Evolutionary conservation across 2,888 invertebrate species (phyloP).

Genomic region (Eupsilia transversa): DNA sequence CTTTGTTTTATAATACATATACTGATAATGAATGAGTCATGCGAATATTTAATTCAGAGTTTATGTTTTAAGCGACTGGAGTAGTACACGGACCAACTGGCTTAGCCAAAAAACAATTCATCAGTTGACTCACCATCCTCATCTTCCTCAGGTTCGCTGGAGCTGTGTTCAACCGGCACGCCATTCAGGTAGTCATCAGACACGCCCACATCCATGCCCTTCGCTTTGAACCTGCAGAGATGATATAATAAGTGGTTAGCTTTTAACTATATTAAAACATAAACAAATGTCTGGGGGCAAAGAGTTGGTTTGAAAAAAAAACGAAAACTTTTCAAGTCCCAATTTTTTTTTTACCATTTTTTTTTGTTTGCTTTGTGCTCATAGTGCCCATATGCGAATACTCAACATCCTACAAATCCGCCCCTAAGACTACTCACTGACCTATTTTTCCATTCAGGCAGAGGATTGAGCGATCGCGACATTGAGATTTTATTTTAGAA

Average conservation of each 20-base stretch:
- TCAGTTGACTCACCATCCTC: slow-evolving; percentile 70
- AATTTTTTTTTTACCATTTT: no score
- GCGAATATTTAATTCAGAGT: no score
- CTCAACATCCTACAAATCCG: no score
- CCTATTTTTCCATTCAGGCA: background rate
- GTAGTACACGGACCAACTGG: no score
- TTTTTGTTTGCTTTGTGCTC: no score
- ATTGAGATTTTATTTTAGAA: background rate
- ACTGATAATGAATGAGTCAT: no score
- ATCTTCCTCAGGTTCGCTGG: slow-evolving; percentile 92
- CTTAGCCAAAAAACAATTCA: background rate
- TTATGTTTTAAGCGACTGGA: no score
- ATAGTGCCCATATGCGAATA: no score
- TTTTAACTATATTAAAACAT: background rate
- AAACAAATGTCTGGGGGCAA: background rate
- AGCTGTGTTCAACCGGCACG: slow-evolving; percentile 93
- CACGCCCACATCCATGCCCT: slow-evolving; percentile 95
- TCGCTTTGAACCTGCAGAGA: slow-evolving; percentile 93
- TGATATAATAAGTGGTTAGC: background rate
- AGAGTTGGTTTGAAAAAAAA: background rate
- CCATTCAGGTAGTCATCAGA: slow-evolving; percentile 94
- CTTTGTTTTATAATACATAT: no score
- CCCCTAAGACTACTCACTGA: no score
- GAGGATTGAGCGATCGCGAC: background rate
- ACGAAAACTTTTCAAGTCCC: no score